These are phyloP conservation scores for Syngnathus typhle DNA, from an alignment of 2,113 vertebrate genomes.

Conservation along the genomic window DNA sequence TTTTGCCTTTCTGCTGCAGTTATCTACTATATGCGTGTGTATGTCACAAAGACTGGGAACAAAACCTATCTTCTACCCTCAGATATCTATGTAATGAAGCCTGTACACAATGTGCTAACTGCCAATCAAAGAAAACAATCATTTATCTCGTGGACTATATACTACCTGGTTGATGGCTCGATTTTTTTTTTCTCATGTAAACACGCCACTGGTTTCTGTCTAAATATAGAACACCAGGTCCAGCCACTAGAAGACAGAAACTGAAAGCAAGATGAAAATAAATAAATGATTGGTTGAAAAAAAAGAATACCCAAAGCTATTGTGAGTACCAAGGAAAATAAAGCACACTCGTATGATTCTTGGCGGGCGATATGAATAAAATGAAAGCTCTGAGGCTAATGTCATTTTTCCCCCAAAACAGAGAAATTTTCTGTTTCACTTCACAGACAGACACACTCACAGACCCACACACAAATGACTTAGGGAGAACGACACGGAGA, in stretches of 20 bases:
- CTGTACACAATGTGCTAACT: no score
- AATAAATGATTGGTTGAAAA: conserved; percentile 5
- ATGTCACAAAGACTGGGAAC: no score
- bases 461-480: conserved; percentile 17
- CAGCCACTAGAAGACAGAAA: background rate
- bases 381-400: conserved; percentile 54
- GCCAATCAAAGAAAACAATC: background rate
- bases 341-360: conserved; percentile 51
- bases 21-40: no score
- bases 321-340: conserved; percentile 41
- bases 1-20: no score
- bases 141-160: background rate
- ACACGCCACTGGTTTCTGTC: background rate
- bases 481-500: conserved; percentile 34
- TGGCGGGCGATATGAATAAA: conserved; percentile 51
- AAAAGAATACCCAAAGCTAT: conserved; percentile 36
- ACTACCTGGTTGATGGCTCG: background rate
- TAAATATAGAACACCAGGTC: background rate
- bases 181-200: background rate
- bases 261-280: conserved; percentile 20
- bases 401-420: conserved; percentile 5
- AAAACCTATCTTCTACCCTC: no score
- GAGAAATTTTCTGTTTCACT: conserved; percentile 55
- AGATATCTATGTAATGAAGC: no score
- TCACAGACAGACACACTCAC: conserved; percentile 53